phyloP scores from a whole-genome alignment of 2,888 invertebrate species.

The Harpalus rufipes region DNA sequence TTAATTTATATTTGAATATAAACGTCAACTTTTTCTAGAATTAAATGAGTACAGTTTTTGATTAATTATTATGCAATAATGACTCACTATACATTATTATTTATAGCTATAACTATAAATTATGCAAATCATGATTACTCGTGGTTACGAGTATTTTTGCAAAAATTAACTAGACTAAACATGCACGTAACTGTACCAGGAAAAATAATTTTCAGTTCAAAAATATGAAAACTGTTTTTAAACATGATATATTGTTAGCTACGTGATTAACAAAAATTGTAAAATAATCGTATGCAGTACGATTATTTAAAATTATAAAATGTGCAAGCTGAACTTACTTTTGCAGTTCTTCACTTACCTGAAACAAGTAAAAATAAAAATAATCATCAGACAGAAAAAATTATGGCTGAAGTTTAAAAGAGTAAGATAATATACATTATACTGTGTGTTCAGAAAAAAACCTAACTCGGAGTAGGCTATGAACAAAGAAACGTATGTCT shows the following conservation, averaged over 20 bases:
- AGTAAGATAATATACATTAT: too few relatives aligned
- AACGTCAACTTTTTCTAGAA: background rate
- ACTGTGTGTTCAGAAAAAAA: too few relatives aligned
- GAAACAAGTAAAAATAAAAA: too few relatives aligned
- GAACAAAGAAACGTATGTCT: too few relatives aligned
- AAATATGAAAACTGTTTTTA: background rate
- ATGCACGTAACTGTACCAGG: background rate
- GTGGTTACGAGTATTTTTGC: constrained; percentile 9
- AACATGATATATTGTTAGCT: background rate
- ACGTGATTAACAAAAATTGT: background rate
- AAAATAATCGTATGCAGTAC: too few relatives aligned
- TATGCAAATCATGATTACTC: constrained; percentile 36
- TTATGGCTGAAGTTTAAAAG: too few relatives aligned
- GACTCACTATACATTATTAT: background rate
- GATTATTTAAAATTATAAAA: too few relatives aligned
- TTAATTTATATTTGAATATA: background rate
- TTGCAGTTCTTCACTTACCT: too few relatives aligned
- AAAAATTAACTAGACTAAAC: background rate
- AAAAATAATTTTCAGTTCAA: background rate
- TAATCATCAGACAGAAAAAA: too few relatives aligned
- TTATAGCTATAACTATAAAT: background rate
- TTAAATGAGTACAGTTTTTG: background rate
- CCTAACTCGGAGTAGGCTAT: too few relatives aligned
- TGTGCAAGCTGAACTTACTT: too few relatives aligned
- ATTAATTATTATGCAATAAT: constrained; percentile 39